These are phyloP conservation scores for Onychorhynchus coronatus DNA, from an alignment of 2,113 vertebrate genomes.

Conservation along the genomic window DNA sequence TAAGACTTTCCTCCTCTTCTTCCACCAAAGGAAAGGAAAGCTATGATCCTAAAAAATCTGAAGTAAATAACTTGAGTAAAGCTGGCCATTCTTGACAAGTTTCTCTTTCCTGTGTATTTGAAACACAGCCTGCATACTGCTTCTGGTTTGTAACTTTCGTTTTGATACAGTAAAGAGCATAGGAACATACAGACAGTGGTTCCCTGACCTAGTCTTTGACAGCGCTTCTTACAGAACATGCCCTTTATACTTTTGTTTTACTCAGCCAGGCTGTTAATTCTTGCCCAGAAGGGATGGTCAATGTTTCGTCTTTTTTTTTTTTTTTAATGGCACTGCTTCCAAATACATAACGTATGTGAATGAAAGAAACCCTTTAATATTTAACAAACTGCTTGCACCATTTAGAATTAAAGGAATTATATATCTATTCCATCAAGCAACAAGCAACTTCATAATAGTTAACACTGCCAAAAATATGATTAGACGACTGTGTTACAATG, in stretches of 20 bases:
- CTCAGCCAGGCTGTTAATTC: neutral
- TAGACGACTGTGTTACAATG: neutral
- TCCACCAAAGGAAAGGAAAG: neutral
- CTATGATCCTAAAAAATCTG: neutral
- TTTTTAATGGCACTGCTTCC: neutral
- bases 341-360: neutral
- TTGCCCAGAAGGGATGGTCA: neutral
- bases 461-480: neutral
- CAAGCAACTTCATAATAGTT: neutral
- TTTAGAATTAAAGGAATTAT: neutral
- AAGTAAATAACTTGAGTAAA: neutral
- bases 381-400: neutral
- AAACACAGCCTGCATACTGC: neutral
- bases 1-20: neutral
- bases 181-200: neutral
- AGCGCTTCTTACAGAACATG: neutral
- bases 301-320: neutral
- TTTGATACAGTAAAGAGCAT: neutral
- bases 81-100: neutral
- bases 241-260: neutral
- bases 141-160: neutral
- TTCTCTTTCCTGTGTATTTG: neutral
- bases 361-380: neutral
- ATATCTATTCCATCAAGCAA: neutral
- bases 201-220: neutral